These are phyloP conservation scores for Cygnus olor DNA, from an alignment of 2,797 vertebrate genomes.

Conservation along the genomic window DNA sequence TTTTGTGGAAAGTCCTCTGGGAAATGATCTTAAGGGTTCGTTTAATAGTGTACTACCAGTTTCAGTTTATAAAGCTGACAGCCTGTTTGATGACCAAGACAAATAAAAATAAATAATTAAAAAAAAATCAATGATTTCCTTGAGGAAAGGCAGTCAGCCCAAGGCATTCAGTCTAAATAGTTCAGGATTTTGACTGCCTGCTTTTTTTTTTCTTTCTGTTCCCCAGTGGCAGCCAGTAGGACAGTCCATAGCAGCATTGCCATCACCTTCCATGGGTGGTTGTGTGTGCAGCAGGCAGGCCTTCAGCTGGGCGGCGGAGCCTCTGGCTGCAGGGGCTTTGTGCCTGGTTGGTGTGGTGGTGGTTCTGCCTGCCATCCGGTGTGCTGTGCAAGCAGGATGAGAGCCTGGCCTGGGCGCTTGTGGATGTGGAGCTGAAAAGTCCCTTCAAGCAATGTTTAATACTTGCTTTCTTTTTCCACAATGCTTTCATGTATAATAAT, in stretches of 20 bases:
- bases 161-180: neutral
- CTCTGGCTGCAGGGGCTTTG: neutral
- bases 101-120: neutral
- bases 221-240: neutral
- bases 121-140: slow-evolving; percentile 12
- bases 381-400: neutral
- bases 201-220: neutral
- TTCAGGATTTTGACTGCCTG: neutral
- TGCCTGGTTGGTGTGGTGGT: neutral
- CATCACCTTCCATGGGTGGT: neutral
- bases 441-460: neutral
- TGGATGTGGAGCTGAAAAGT: neutral
- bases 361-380: neutral
- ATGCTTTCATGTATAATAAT: neutral
- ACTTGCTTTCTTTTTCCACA: neutral
- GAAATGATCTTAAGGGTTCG: slow-evolving; percentile 37
- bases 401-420: neutral
- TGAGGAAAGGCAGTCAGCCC: slow-evolving; percentile 28
- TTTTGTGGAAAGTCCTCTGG: slow-evolving; percentile 21
- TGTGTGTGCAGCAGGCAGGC: neutral
- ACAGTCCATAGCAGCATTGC: neutral
- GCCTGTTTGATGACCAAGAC: slow-evolving; percentile 21
- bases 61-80: slow-evolving; percentile 54
- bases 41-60: slow-evolving; percentile 23
- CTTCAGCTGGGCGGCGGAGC: neutral